These are phyloP conservation scores for Aphelinus certus DNA, from an alignment of 1,140 invertebrate species.

Conservation along the genomic window DNA sequence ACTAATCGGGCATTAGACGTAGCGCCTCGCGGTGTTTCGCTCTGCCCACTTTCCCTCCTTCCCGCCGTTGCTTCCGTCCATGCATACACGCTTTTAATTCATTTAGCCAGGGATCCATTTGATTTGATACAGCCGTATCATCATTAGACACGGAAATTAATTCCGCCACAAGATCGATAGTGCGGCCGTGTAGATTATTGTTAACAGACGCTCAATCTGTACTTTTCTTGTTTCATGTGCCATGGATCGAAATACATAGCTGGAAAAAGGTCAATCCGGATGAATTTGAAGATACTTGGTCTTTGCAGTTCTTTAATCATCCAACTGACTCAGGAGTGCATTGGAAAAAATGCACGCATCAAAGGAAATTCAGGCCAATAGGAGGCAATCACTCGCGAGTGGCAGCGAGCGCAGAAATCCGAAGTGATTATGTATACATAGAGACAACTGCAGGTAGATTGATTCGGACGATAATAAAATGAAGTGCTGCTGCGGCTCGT, in stretches of 20 bases:
- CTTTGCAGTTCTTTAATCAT: too few species aligned
- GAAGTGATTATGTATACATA: too few species aligned
- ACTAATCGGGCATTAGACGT: conserved; percentile 30
- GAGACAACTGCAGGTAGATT: conserved; percentile 26
- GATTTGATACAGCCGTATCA: conserved; percentile 2
- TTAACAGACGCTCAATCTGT: too few species aligned
- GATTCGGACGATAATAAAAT: conserved; percentile 53
- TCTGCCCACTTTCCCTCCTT: conserved; percentile 2
- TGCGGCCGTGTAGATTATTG: conserved; percentile 28
- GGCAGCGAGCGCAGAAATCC: too few species aligned
- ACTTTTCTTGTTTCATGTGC: too few species aligned
- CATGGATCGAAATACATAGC: too few species aligned
- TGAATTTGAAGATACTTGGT: too few species aligned
- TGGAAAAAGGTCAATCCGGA: too few species aligned
- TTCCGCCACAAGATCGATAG: not conserved
- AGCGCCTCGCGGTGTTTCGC: not conserved
- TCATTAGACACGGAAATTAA: conserved; percentile 1
- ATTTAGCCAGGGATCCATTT: conserved; percentile 5
- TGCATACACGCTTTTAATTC: not conserved
- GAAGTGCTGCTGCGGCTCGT: conserved; percentile 40
- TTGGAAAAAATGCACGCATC: too few species aligned
- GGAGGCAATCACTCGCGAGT: too few species aligned
- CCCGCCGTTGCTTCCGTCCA: not conserved
- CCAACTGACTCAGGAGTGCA: too few species aligned
- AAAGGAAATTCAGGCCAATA: not conserved